Conservation (phyloP, 2,113 vertebrate species). For the Scytalopus superciliaris region DNA sequence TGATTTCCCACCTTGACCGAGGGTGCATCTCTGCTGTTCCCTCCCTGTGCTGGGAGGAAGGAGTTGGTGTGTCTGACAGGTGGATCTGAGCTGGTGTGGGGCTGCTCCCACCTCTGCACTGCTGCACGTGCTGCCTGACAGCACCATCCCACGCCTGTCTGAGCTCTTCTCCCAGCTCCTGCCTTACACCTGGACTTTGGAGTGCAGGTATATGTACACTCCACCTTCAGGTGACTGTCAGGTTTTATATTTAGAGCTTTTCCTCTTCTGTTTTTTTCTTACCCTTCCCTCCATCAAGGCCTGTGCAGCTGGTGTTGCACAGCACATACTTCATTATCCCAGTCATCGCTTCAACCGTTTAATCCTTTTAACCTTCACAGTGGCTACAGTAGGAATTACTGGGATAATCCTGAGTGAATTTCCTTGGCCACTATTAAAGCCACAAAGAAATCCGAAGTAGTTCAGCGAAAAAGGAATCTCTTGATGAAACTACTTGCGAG, state of each 20-base stretch:
- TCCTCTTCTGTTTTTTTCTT: not conserved
- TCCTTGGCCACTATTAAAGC: not conserved
- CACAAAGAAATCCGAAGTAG: not conserved
- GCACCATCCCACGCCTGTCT: not conserved
- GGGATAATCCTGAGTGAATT: not conserved
- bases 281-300: not conserved
- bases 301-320: not conserved
- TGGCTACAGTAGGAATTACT: not conserved
- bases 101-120: not conserved
- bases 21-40: fast-evolving
- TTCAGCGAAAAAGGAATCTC: not conserved
- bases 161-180: not conserved
- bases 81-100: fast-evolving
- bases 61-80: not conserved
- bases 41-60: not conserved
- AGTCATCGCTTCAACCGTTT: not conserved
- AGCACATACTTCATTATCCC: not conserved
- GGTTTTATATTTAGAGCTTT: not conserved
- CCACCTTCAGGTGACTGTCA: fast-evolving
- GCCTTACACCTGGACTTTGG: not conserved
- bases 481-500: not conserved
- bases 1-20: not conserved
- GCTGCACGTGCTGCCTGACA: not conserved
- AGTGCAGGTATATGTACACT: fast-evolving
- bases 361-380: not conserved